Conservation (phyloP, 2,797 vertebrate genomes). For the Phoxinus dragarum region DNA sequence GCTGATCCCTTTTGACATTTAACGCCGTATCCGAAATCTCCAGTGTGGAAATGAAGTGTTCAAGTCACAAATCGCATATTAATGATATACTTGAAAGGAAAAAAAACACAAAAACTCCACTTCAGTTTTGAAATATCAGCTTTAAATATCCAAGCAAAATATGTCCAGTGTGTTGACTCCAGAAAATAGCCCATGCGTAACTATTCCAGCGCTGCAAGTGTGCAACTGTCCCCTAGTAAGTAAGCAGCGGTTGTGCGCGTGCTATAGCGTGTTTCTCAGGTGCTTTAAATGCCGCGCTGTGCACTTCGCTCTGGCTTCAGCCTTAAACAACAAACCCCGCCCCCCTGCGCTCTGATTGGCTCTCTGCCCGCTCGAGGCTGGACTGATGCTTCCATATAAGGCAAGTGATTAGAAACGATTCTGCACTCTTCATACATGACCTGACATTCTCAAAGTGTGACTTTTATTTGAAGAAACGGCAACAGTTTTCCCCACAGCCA, state of each 20-base stretch:
- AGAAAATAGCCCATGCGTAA: background rate
- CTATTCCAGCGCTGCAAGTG: background rate
- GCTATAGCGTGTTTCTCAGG: constrained; percentile 25
- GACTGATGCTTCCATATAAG: constrained; percentile 67
- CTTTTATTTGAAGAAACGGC: constrained; percentile 15
- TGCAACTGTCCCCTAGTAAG: background rate
- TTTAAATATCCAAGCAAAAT: constrained; percentile 26
- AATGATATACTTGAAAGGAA: background rate
- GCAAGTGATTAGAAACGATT: constrained; percentile 53
- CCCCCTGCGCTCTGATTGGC: constrained; percentile 50
- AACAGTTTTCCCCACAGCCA: constrained; percentile 20
- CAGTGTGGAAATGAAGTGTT: constrained; percentile 41
- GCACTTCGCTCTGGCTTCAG: constrained; percentile 60
- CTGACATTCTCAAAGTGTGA: background rate
- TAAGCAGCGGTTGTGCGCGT: background rate
- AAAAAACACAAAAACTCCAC: background rate
- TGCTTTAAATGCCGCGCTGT: constrained; percentile 57
- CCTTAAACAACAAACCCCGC: constrained; percentile 61
- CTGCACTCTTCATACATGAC: constrained; percentile 13
- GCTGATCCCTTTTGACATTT: constrained; percentile 21
- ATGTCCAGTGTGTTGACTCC: constrained; percentile 19
- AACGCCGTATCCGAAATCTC: constrained; percentile 58
- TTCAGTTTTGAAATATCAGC: background rate
- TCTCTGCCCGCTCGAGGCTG: constrained; percentile 57
- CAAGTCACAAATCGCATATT: constrained; percentile 36